Conservation (phyloP, 2,113 vertebrate genomes). For the Leucopsar rothschildi region DNA sequence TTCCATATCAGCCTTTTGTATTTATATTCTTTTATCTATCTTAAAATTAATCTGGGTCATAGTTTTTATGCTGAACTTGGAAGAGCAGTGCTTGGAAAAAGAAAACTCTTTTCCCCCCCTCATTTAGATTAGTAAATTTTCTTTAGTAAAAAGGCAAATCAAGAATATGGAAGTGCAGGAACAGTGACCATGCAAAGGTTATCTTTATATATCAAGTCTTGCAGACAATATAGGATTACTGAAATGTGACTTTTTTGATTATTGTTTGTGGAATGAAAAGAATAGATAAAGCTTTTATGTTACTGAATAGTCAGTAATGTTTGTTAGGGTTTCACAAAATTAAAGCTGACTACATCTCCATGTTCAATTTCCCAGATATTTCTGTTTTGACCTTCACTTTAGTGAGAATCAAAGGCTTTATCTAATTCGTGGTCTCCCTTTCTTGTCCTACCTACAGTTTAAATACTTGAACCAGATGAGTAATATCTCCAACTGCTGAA, state of each 20-base stretch:
- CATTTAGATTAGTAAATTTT: background rate
- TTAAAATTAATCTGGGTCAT: background rate
- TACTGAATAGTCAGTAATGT: background rate
- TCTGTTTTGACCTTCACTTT: background rate
- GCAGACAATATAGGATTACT: background rate
- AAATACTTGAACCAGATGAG: background rate
- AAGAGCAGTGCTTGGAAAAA: background rate
- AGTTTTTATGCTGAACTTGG: background rate
- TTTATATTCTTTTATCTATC: background rate
- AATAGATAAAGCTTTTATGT: background rate
- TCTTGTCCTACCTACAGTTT: background rate
- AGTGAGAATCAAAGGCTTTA: background rate
- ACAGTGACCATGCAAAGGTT: background rate
- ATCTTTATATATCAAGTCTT: background rate
- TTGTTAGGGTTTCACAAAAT: background rate
- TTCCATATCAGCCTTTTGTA: background rate
- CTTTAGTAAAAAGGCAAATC: background rate
- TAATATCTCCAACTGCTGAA: no score
- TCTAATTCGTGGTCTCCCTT: background rate
- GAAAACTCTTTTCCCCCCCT: accelerated
- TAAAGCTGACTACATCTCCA: background rate
- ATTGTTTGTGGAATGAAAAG: background rate
- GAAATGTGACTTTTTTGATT: background rate
- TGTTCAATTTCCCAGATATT: background rate
- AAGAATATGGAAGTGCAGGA: background rate